These are phyloP conservation scores for Elanoides forficatus DNA, from an alignment of 2,113 vertebrate genomes.

Conservation along the genomic window DNA sequence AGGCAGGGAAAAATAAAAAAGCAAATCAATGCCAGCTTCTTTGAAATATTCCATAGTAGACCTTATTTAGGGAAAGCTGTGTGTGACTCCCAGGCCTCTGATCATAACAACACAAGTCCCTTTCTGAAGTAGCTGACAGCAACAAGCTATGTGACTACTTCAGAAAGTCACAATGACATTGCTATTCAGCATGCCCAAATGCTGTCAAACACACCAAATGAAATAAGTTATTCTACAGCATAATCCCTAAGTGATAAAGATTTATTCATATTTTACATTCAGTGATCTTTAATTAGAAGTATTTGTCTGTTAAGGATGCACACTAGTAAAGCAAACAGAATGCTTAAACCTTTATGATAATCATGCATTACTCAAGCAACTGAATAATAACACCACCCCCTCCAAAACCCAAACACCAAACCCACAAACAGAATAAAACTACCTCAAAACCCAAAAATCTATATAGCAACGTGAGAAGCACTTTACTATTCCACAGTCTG, in stretches of 20 bases:
- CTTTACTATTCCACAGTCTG: neutral
- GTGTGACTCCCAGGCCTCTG: neutral
- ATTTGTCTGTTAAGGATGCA: neutral
- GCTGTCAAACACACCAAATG: neutral
- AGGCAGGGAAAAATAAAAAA: neutral
- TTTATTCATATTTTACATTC: conserved; percentile 27
- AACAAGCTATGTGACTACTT: neutral
- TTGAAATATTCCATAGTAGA: neutral
- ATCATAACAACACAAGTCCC: neutral
- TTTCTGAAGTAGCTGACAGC: neutral
- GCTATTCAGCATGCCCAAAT: neutral
- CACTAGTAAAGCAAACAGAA: neutral
- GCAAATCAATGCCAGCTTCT: neutral
- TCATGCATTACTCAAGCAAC: neutral
- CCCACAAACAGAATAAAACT: neutral
- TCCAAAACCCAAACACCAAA: neutral
- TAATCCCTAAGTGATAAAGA: conserved; percentile 13
- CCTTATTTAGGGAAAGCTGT: neutral
- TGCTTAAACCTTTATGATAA: neutral
- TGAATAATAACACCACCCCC: neutral
- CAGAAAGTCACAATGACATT: neutral
- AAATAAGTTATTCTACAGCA: neutral
- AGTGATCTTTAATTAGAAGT: conserved; percentile 32
- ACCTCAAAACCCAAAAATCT: neutral
- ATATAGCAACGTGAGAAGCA: neutral